Conservation (phyloP, 1,140 invertebrate genomes). For the Bacillus rossius region DNA sequence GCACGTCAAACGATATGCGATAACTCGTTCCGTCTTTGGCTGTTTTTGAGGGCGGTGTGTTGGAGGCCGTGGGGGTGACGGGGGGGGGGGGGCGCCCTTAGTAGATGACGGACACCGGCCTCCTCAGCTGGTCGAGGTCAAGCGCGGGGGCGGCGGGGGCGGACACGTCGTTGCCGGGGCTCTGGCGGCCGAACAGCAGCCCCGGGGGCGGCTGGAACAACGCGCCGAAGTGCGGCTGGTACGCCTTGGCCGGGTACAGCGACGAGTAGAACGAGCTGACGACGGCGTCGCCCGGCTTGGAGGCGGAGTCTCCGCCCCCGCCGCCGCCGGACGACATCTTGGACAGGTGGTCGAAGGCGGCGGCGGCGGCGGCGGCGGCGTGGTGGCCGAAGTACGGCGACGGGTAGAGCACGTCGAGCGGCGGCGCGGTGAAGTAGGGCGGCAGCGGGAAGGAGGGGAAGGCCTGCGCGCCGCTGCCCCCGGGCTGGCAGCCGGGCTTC, state of each 20-base stretch:
- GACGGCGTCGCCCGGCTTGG: conserved; percentile 48
- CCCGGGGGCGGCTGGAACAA: conserved; percentile 21
- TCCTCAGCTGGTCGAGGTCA: conserved; percentile 26
- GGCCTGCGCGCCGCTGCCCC: conserved; percentile 24
- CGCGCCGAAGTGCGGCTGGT: conserved; percentile 17
- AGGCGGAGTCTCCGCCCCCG: conserved; percentile 32
- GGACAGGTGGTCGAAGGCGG: conserved; percentile 56
- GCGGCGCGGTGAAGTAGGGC: conserved; percentile 51
- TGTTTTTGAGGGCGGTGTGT: no score
- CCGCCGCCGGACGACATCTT: conserved; percentile 44
- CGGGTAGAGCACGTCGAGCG: conserved; percentile 34
- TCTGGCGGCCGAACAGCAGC: conserved; percentile 39
- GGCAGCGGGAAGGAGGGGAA: conserved; percentile 52
- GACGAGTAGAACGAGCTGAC: conserved; percentile 58
- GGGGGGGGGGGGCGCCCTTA: conserved; percentile 16
- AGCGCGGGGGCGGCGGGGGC: conserved; percentile 32
- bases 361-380: no score
- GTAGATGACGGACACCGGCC: conserved; percentile 30
- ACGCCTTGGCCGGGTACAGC: conserved; percentile 42
- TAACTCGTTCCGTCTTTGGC: no score
- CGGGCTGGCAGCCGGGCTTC: background rate
- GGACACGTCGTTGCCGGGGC: conserved; percentile 45
- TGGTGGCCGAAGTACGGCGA: conserved; percentile 49
- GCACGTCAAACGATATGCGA: no score
- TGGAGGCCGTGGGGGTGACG: no score